Conservation (phyloP, 2,797 vertebrate species). For the Eleutherodactylus coqui region DNA sequence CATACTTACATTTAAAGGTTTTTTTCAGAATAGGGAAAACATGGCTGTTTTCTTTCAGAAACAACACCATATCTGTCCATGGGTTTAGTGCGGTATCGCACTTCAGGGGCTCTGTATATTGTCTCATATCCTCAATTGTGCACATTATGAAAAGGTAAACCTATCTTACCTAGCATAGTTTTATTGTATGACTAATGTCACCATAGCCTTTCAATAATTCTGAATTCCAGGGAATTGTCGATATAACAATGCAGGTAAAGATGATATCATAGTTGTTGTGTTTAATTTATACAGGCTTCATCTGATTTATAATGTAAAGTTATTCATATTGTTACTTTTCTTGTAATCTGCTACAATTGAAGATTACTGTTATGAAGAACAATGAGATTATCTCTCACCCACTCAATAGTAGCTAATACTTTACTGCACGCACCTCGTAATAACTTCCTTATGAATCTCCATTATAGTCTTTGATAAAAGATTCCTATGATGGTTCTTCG, state of each 20-base stretch:
- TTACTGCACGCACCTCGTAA: background rate
- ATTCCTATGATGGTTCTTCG: slow-evolving; percentile 26
- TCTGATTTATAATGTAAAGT: background rate
- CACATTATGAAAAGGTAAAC: background rate
- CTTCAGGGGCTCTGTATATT: too few species aligned
- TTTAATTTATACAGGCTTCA: background rate
- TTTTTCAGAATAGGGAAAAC: too few species aligned
- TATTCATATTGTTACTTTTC: background rate
- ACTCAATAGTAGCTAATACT: background rate
- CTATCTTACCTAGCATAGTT: background rate
- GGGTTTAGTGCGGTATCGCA: too few species aligned
- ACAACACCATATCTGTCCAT: too few species aligned
- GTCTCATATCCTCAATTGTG: background rate
- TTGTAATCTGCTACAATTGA: background rate
- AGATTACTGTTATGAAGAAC: background rate
- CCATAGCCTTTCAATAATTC: background rate
- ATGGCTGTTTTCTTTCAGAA: too few species aligned
- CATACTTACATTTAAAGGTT: too few species aligned
- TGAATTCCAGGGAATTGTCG: background rate
- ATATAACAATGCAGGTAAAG: background rate
- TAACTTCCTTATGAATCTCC: background rate
- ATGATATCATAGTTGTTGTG: background rate
- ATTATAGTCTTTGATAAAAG: slow-evolving; percentile 20
- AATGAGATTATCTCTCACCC: background rate
- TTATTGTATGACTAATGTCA: background rate